Evolutionary conservation across 2,797 vertebrate genomes (phyloP).

Genomic region (Falco novaeseelandiae): DNA sequence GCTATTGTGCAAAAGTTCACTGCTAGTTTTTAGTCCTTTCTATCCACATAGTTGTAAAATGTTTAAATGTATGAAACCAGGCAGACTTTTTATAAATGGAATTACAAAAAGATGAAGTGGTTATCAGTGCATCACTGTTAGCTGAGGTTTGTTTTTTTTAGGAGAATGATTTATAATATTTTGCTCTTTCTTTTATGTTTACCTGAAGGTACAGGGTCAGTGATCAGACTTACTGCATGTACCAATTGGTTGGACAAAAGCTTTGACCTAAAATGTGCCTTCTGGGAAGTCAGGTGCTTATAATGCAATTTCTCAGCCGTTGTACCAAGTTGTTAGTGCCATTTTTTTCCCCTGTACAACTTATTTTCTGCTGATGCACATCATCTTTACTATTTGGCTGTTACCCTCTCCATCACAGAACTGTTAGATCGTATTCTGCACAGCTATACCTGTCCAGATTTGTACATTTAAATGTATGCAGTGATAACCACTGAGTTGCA

Average conservation of each 20-base stretch:
- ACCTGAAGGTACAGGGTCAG: not conserved
- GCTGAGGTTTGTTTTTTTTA: not conserved
- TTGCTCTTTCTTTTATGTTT: not conserved
- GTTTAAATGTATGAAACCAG: not conserved
- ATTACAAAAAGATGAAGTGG: not conserved
- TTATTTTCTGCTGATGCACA: not conserved
- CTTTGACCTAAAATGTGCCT: not conserved
- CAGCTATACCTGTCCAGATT: not conserved
- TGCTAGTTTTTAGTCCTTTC: not conserved
- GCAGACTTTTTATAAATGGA: not conserved
- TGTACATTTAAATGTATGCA: not conserved
- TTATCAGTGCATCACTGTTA: not conserved
- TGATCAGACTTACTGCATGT: not conserved
- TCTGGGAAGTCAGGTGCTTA: not conserved
- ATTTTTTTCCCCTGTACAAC: not conserved
- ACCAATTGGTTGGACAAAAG: not conserved
- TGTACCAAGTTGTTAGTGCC: not conserved
- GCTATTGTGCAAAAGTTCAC: not conserved
- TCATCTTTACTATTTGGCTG: not conserved
- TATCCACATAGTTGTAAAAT: not conserved
- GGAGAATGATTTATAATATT: not conserved
- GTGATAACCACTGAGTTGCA: accelerated
- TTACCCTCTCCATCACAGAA: not conserved
- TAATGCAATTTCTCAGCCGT: not conserved
- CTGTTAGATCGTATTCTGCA: not conserved